Evolutionary conservation across 2,113 vertebrate species (phyloP).

Genomic region (Gopherus flavomarginatus): DNA sequence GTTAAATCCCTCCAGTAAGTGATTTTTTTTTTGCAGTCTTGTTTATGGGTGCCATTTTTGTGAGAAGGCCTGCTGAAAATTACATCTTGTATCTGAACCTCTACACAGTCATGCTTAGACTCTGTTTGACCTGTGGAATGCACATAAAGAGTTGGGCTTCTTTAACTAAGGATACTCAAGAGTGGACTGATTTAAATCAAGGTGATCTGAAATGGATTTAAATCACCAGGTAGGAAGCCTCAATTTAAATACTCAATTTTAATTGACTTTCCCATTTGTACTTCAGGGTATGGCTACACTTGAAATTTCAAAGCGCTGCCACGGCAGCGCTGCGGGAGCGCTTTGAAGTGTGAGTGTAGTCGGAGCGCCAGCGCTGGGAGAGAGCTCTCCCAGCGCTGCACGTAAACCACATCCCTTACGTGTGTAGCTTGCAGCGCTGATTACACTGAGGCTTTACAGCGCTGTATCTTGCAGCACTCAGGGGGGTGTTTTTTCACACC

Average conservation of each 20-base stretch:
- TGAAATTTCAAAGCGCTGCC: too few species aligned
- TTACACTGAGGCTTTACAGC: too few species aligned
- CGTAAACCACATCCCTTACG: too few species aligned
- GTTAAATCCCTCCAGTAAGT: conserved; percentile 29
- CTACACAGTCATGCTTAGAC: neutral
- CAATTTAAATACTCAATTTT: neutral
- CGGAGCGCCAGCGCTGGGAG: too few species aligned
- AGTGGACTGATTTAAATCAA: neutral
- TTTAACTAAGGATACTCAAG: neutral
- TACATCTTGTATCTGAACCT: neutral
- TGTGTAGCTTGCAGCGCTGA: too few species aligned
- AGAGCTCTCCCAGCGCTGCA: too few species aligned
- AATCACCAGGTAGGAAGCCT: neutral
- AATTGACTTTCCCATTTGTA: neutral
- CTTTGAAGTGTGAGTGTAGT: too few species aligned
- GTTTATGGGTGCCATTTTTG: neutral
- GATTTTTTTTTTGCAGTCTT: neutral
- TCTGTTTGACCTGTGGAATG: neutral
- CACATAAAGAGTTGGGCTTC: neutral
- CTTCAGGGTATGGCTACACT: neutral
- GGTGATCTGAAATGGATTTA: too few species aligned
- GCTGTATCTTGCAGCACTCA: too few species aligned
- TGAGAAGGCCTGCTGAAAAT: neutral
- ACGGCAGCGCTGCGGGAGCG: too few species aligned
- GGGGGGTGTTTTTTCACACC: too few species aligned